phyloP scores from a whole-genome alignment of 2,797 vertebrate genomes.

The Chloroceryle amazona region DNA sequence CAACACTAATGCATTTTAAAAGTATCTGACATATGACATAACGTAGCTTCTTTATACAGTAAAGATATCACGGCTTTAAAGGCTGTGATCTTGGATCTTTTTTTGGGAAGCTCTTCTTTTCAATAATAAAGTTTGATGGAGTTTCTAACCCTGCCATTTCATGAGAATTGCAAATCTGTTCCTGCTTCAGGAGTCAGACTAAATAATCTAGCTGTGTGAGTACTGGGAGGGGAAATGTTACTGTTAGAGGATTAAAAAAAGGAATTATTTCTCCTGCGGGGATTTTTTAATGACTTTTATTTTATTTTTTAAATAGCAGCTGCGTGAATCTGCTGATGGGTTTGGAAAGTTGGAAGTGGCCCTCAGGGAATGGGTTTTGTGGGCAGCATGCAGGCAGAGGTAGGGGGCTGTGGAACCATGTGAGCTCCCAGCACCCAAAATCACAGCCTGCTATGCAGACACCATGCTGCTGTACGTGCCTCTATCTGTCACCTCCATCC shows the following conservation, averaged over 20 bases:
- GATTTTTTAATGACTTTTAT: neutral
- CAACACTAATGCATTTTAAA: neutral
- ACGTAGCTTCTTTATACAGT: neutral
- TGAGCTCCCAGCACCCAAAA: neutral
- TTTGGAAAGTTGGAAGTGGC: constrained; percentile 21
- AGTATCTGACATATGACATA: neutral
- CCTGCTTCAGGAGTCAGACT: constrained; percentile 47
- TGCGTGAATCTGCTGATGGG: constrained; percentile 20
- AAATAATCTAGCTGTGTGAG: constrained; percentile 11
- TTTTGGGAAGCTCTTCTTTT: constrained; percentile 32
- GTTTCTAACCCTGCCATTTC: constrained; percentile 7
- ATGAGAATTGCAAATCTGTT: constrained; percentile 56
- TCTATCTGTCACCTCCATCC: neutral
- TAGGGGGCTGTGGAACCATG: neutral
- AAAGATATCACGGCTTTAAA: constrained; percentile 17
- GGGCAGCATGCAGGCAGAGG: neutral
- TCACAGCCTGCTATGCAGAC: neutral
- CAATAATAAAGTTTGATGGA: constrained; percentile 49
- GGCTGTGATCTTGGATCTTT: neutral
- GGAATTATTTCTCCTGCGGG: neutral
- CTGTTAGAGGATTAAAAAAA: neutral
- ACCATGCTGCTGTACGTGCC: accelerated
- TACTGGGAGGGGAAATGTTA: constrained; percentile 26
- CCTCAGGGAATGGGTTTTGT: neutral
- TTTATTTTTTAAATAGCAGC: constrained; percentile 24